Conservation (phyloP, 2,113 vertebrate genomes). For the Xiphias gladius region DNA sequence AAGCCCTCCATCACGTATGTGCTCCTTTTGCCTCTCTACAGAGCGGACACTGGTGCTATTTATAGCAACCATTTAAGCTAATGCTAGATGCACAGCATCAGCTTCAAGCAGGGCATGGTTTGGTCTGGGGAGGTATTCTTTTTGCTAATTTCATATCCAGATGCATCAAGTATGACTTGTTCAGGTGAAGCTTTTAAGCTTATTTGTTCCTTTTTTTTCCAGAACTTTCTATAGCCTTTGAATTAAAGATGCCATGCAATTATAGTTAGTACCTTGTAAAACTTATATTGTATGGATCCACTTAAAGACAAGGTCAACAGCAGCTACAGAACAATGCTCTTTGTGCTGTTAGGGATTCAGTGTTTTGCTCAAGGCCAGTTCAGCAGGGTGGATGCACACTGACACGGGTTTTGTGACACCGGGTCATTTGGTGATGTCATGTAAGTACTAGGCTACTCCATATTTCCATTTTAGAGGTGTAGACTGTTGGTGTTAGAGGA, state of each 20-base stretch:
- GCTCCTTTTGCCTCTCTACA: background rate
- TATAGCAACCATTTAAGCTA: slow-evolving; percentile 6
- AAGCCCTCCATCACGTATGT: background rate
- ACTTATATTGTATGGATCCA: background rate
- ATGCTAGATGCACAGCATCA: background rate
- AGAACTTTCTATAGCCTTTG: background rate
- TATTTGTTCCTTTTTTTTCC: background rate
- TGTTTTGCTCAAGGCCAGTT: background rate
- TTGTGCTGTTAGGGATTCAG: background rate
- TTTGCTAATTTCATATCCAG: background rate
- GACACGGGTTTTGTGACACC: background rate
- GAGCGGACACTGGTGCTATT: background rate
- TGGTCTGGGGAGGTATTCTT: background rate
- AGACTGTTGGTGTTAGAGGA: too few relatives aligned
- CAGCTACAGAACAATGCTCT: background rate
- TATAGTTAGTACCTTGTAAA: background rate
- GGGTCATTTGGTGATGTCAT: background rate
- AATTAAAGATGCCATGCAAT: background rate
- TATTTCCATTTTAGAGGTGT: background rate
- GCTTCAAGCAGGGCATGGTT: background rate
- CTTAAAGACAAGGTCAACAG: background rate
- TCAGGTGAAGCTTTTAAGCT: background rate
- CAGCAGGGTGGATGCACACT: background rate
- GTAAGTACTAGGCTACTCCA: background rate
- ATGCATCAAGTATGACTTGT: background rate